Base-by-base conservation (phyloP, 2,888 invertebrate genomes). In the Alcis repandata region DNA sequence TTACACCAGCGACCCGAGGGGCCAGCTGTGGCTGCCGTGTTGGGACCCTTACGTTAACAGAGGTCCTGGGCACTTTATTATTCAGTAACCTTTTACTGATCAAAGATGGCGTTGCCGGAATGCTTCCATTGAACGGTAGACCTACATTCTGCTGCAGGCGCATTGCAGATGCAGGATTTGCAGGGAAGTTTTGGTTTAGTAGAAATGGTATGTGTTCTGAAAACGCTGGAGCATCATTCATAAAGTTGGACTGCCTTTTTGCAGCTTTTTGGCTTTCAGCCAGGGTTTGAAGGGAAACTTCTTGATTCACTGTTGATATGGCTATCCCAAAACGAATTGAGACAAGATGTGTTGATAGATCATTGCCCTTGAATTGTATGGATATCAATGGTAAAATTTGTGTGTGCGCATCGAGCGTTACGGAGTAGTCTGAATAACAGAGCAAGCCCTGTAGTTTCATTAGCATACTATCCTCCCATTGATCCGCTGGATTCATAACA, bases 401-500 rank as follows among this genome's bases (percentile, higher is more conserved):
- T 73, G 84, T 88, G 76, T 79, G 93, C 32, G 79, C 88, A 53
- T 90, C 91, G 43, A 90, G 79, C 17, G 82, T 84, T 9, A 84
- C 87, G 11, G 85, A 75, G 65, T 91, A 90, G 61, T 93, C 92
- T 19, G 85, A 84, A 78, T 91, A 92, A 75, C 90, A 93, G 53
- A 92, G 83, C 38, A 91, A 70, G 69, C 87, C 88, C 71, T 90
- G 91, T 8, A 93, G 81, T 75, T 90, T 90, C 38, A 87, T 72
- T 59, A 91, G 70, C 1, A 92, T 83, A 19, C 91, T 86, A 15
- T 90, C 88, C 7, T 94, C 94, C 95, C 95, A 96, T 66, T 85
- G 82, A 10, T 93, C 93, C 11, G 89, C 88, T 2, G 89, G 81
- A 69, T 94, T 93, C 70, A 94, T 89, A 8, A 95, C 89, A 65